Base-by-base conservation (phyloP, 1,140 invertebrate genomes). In the Psilanteris sp. region DNA sequence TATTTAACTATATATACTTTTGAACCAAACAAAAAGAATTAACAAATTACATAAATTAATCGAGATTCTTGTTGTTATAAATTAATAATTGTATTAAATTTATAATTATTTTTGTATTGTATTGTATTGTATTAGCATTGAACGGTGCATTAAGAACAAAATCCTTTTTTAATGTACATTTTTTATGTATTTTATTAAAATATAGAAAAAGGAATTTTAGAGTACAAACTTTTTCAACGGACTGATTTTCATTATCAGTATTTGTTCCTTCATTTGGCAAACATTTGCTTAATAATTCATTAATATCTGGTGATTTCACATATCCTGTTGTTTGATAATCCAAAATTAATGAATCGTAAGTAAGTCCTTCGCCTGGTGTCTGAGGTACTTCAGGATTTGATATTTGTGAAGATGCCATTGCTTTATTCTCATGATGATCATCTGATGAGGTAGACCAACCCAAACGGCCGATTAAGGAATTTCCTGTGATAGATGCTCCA, bases 401-500 rank as follows among this genome's bases (percentile, higher is more conserved):
- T 10, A 50, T 68, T 22, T 80, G 66, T 3, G 83, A 83, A 22
- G 81, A 74, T 0, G 15, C 11, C 48, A 80, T 67, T 3, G 80
- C 89, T 14, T 89, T 82, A 7, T 34, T 50, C 73, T 90, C 88
- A 77, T 82, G 32, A 9, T 48, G 89, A 68, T 91, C 91, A 62
- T 93, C 91, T 74, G 90, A 90, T 0, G 87, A 87, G 0, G 90
- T 90, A 0, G 93, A 94, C 93, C 93, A 95, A 1, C 93, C 92
- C 5, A 88, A 87, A 82, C 90, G 90, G 18, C 90, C 89, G 82
- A 89, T 86, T 7, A 94, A 79, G 22, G 92, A 94, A 85, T 94
- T 94, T 3, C 93, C 93, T 41, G 84, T 83, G 10, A 78, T 43
- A 3, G 66, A 59, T 43, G 26, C 59, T 16, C 27, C 73, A 32